Conservation (phyloP, 2,113 vertebrate species). For the cat (Felis catus) region F.catus_Fca126_mat1.0 CM031416.1:129436501-129437000, state of each 20-base stretch:
- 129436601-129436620: background rate
- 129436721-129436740: background rate
- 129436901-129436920: constrained; percentile 64
- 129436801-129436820: background rate
- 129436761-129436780: background rate
- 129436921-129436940: constrained; percentile 62
- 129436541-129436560: background rate
- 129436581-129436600: background rate
- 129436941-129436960: background rate
- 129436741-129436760: background rate
- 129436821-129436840: background rate
- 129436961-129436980: background rate
- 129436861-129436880: background rate
- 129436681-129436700: background rate
- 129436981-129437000: background rate
- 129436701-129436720: background rate
- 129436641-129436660: background rate
- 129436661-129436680: background rate
- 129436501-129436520: background rate
- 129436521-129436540: background rate
- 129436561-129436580: background rate
- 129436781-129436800: background rate
- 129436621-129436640: background rate
- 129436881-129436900: constrained; percentile 44
- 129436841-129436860: background rate